Percentiles rank a stretch among this genome's conserved stretches.
Evolutionary conservation across 2,888 invertebrate genomes (phyloP).

Genomic region (Rhaphigaster nebulosa): DNA sequence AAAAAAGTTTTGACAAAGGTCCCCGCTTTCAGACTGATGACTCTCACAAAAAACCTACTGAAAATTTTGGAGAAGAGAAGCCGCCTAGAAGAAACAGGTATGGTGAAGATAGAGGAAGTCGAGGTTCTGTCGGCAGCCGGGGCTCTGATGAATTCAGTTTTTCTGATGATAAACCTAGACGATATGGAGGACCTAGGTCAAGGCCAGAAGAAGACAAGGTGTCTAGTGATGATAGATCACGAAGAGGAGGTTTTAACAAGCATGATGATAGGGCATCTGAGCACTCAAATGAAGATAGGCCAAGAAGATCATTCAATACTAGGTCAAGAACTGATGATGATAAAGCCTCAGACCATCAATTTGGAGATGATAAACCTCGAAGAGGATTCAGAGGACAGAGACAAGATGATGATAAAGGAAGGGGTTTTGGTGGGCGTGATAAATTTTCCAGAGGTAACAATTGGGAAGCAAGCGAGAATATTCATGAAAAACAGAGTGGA

Average conservation of each 20-base stretch:
- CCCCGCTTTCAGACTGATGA: constrained; percentile 31
- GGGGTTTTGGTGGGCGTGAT: constrained; percentile 4
- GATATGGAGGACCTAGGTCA: constrained; percentile 55
- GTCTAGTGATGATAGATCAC: constrained; percentile 55
- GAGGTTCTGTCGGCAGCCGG: constrained; percentile 25
- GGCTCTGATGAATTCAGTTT: constrained; percentile 25
- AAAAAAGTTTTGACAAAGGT: constrained; percentile 48
- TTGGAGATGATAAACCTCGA: constrained; percentile 20
- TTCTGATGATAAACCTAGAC: not conserved
- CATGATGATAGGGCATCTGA: constrained; percentile 61
- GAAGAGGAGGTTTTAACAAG: constrained; percentile 63
- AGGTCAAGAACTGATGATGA: not conserved
- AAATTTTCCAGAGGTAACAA: not conserved
- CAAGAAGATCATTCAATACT: not conserved
- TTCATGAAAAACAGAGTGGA: not conserved
- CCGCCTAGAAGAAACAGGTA: constrained; percentile 14
- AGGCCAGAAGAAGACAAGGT: constrained; percentile 58
- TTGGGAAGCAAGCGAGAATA: constrained; percentile 35
- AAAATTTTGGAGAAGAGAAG: constrained; percentile 28
- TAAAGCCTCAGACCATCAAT: constrained; percentile 35
- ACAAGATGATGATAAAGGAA: constrained; percentile 19
- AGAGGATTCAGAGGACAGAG: constrained; percentile 4
- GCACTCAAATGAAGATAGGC: constrained; percentile 53
- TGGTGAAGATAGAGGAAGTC: constrained; percentile 2
- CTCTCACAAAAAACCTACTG: not conserved